Conservation (phyloP, 2,888 invertebrate species). For the Noctua comes region DNA sequence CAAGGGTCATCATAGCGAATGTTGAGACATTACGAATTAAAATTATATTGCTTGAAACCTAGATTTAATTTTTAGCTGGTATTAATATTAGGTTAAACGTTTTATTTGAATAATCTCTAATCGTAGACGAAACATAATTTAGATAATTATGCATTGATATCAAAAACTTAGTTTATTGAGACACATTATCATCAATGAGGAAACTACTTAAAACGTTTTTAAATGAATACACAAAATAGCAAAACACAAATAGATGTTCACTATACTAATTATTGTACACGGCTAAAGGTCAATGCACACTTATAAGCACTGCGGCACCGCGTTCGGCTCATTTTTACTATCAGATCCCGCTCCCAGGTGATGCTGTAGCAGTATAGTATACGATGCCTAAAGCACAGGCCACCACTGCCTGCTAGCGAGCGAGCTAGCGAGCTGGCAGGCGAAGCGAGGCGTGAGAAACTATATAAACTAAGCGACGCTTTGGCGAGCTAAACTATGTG, state of each 20-base stretch:
- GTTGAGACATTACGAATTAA: slow-evolving; percentile 38
- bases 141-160: slow-evolving; percentile 9
- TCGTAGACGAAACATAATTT: slow-evolving; percentile 13
- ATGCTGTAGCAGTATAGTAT: not conserved
- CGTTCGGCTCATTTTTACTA: not conserved
- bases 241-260: not conserved
- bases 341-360: not conserved
- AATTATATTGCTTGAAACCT: slow-evolving; percentile 23
- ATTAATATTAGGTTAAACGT: slow-evolving; percentile 16
- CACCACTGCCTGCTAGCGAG: too few species aligned
- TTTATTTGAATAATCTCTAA: slow-evolving; percentile 24
- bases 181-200: not conserved
- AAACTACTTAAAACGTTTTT: not conserved
- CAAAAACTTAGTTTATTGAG: not conserved
- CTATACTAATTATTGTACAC: not conserved
- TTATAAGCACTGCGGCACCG: not conserved
- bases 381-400: not conserved
- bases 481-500: too few species aligned
- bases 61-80: slow-evolving; percentile 22
- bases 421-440: too few species aligned
- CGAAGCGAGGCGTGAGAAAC: too few species aligned
- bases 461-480: too few species aligned
- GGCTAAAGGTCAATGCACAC: not conserved
- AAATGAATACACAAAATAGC: not conserved
- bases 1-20: slow-evolving; percentile 30